These are phyloP conservation scores for Lathamus discolor DNA, from an alignment of 2,113 vertebrate species.

Conservation along the genomic window DNA sequence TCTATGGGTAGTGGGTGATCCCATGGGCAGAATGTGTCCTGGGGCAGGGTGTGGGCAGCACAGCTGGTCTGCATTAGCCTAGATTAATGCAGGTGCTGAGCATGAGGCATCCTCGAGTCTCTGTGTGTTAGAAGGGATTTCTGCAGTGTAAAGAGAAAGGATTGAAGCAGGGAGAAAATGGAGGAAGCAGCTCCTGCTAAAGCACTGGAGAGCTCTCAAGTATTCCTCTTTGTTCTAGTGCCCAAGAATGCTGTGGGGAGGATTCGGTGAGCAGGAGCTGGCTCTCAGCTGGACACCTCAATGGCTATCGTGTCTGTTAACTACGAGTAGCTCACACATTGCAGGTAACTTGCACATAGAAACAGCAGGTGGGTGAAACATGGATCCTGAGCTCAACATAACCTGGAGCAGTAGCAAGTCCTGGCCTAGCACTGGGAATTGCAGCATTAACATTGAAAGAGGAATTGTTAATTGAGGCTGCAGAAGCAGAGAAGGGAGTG, in stretches of 20 bases:
- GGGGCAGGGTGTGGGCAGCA: too few species aligned
- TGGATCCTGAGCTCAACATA: background rate
- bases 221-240: background rate
- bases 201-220: background rate
- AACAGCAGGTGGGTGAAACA: background rate
- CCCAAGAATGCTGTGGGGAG: background rate
- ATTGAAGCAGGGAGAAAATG: background rate
- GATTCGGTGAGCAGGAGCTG: background rate
- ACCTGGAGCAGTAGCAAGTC: background rate
- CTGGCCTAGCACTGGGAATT: background rate
- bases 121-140: background rate
- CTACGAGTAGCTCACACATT: background rate
- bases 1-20: fast-evolving
- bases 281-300: background rate
- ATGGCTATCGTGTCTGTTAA: background rate
- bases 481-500: background rate
- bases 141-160: background rate
- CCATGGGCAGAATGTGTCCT: too few species aligned
- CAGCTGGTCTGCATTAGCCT: background rate
- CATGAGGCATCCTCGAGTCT: fast-evolving
- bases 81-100: background rate
- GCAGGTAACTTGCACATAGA: background rate
- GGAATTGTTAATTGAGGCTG: background rate
- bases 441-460: background rate
- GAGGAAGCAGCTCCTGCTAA: background rate